Base-by-base conservation (phyloP, 2,113 vertebrate genomes). In the Pangasianodon hypophthalmus region DNA sequence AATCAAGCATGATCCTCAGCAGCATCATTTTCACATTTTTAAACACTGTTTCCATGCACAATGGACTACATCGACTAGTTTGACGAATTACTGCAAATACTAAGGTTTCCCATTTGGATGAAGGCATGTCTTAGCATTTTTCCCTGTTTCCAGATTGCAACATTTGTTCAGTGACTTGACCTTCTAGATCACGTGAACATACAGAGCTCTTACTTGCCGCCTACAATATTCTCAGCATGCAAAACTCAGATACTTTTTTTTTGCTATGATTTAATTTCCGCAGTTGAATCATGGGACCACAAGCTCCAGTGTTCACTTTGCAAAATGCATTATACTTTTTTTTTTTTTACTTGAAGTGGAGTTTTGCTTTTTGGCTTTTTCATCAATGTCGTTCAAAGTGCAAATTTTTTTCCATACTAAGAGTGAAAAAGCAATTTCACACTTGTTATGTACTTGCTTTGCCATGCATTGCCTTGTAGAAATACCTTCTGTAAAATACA, bases 141-240 rank as follows among this genome's bases (percentile, higher is more conserved):
- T 26, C n/a, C 16, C 3, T 50, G 18, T 44, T 81, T 84, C 14
- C 4, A 69, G n/a, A 88, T n/a, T 85, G 24, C 46, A 81, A 29
- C 14, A 64, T 44, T 85, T 5, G 41, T 77, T 73, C 52, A 77
- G 37, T 62, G 41, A 79, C 46, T 4, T 41, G 44, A 52, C 29
- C 32, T 67, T n/a, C 13, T 29, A 56, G 21, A 87, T 75, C 71
- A 50, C 11, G 29, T 50, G 56, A 62, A 86, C 46, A 48, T 5
- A 26, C 41, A 24, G 54, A 77, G 41, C 9, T 32, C 16, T 83
- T 37, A 60, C 26, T 75, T 19, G 19, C 56, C 1, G 21, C 44
- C 69, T 44, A 89, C 81, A 79, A 64, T 21, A 64, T 85, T 89
- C 82, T 41, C 82, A 84, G 67, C 67, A 52, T 46, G 46, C 6